phyloP scores from a whole-genome alignment of 2,113 vertebrate genomes.

The Dipodomys ordii region DNA sequence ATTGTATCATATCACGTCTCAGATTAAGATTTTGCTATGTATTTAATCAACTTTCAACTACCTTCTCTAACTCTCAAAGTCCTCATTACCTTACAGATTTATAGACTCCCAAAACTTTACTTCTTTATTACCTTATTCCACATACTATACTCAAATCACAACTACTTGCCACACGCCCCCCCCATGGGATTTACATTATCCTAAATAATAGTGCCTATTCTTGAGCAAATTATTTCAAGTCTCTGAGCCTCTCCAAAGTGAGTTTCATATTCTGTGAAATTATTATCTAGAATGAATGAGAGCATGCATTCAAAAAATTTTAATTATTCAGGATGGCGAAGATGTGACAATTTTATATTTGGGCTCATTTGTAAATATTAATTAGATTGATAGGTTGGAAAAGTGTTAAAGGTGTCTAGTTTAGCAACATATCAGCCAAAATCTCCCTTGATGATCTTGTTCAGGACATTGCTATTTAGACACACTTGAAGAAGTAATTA shows the following conservation, averaged over 20 bases:
- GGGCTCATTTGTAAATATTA: neutral
- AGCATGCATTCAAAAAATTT: neutral
- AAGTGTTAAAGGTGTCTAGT: neutral
- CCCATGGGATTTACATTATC: neutral
- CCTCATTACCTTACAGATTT: neutral
- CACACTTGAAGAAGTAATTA: neutral
- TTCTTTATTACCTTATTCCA: neutral
- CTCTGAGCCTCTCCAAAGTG: neutral
- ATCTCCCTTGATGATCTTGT: neutral
- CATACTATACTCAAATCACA: neutral
- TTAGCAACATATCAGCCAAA: neutral
- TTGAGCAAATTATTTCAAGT: slow-evolving; percentile 7
- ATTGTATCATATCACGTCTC: neutral
- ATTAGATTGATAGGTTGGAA: neutral
- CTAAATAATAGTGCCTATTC: neutral
- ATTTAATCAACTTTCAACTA: neutral
- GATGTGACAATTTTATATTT: neutral
- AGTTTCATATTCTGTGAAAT: neutral
- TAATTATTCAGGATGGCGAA: neutral
- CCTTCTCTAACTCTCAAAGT: neutral
- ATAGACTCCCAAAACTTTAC: neutral
- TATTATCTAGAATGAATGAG: neutral
- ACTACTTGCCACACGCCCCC: neutral
- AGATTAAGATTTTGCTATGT: neutral
- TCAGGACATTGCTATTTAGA: neutral